Base-by-base conservation (phyloP, 2,113 vertebrate genomes). In the Struthio camelus region DNA sequence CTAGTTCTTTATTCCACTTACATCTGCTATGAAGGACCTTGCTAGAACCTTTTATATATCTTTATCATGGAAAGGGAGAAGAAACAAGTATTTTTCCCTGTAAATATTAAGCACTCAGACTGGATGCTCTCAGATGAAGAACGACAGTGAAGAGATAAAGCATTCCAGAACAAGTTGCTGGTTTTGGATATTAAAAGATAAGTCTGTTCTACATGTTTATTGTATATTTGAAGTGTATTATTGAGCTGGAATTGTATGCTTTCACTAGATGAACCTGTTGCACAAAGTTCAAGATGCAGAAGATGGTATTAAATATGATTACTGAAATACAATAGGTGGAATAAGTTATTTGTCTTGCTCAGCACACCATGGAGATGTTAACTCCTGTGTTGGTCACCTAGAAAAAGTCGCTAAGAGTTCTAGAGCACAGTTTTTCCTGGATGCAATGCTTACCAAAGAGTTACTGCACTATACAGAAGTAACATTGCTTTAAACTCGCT, bases 151-250 rank as follows among this genome's bases (percentile, higher is more conserved):
- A 78, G 32, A 46, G 42, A 70, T 85, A 61, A 87, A 80, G 30
- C 44, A 17, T 73, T 91, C 70, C 58, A 66, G 30, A 80, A n/a
- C 18, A 87, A 38, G 27, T 65, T 72, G 34, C n/a, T 85, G 0
- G 0, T 81, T 82, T 89, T 65, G 14, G 27, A 76, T 81, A 22
- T 46, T 71, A n/a, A 61, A 71, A 84, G 30, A 11, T 51, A 32
- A 25, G 16, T 44, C 22, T n/a, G 19, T 71, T 90, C 62, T 70
- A 5, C 0, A 0, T 65, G 38, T 28, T 46, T 80, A n/a, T 51
- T 13, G 72, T 1, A 0, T 54, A 42, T 2, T 0, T 40, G 70
- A 71, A 54, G 32, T 30, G 11, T 46, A 14, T 72, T 46, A 54
- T 5, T 67, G 62, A 48, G 36, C 30, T 82, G 42, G n/a, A 85